phyloP scores from a whole-genome alignment of 2,797 vertebrate genomes.

The Gorsachius magnificus region DNA sequence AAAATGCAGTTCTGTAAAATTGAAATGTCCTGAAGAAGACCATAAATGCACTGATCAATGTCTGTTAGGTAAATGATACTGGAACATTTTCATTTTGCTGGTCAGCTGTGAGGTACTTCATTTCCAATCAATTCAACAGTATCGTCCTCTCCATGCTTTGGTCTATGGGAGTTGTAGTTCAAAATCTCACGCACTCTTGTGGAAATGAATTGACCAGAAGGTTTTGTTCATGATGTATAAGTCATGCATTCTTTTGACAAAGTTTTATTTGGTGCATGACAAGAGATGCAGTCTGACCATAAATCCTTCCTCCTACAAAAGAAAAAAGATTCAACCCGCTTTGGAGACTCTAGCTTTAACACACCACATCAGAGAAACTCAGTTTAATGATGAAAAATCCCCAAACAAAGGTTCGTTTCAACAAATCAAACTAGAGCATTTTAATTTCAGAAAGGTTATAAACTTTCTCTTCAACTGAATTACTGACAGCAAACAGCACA shows the following conservation, averaged over 20 bases:
- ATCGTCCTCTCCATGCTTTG: neutral
- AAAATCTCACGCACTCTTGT: neutral
- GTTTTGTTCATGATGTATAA: neutral
- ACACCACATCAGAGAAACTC: neutral
- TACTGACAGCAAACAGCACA: neutral
- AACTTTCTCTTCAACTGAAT: neutral
- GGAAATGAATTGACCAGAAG: neutral
- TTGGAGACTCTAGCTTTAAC: neutral
- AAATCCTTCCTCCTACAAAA: neutral
- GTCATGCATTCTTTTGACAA: neutral
- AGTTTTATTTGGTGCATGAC: neutral
- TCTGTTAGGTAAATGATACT: neutral
- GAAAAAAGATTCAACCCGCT: neutral
- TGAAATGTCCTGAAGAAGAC: neutral
- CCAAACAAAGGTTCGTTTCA: neutral
- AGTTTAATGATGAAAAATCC: neutral
- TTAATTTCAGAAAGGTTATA: neutral
- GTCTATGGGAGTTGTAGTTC: neutral
- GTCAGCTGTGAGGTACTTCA: rapidly evolving
- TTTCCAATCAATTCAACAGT: neutral
- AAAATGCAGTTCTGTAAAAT: neutral
- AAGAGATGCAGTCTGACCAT: neutral
- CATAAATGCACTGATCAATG: neutral
- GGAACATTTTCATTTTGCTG: neutral
- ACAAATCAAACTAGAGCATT: neutral